Conservation (phyloP, 1,140 invertebrate species). For the Vollenhovia emeryi region DNA sequence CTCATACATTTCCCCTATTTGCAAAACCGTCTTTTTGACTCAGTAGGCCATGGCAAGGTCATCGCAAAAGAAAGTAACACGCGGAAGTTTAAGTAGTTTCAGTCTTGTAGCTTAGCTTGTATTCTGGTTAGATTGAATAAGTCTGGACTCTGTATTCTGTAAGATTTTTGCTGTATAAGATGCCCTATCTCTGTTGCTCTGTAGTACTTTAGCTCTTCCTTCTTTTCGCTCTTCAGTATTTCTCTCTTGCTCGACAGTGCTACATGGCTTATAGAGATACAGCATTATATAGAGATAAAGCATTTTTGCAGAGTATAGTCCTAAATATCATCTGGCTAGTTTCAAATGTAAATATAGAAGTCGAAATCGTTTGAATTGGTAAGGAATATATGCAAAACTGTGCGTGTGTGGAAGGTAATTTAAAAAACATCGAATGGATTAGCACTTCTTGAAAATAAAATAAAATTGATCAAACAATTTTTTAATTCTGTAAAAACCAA, state of each 20-base stretch:
- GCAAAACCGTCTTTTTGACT: constrained; percentile 7
- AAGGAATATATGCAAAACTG: neutral
- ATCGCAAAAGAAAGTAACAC: neutral
- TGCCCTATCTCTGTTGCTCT: no score
- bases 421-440: neutral
- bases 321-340: no score
- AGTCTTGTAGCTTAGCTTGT: neutral
- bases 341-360: neutral
- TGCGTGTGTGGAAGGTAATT: neutral
- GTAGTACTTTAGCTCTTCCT: no score
- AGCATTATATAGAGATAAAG: no score
- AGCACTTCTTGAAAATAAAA: neutral
- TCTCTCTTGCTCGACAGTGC: no score
- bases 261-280: no score
- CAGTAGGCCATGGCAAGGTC: neutral
- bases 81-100: neutral
- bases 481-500: no score
- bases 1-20: no score
- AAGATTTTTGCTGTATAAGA: no score
- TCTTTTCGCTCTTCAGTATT: no score
- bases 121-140: neutral
- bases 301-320: no score
- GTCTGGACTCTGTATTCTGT: no score
- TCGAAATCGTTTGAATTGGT: neutral
- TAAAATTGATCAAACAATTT: neutral